Base-by-base conservation (phyloP, 2,888 invertebrate species). In the Rotaria sp. region DNA sequence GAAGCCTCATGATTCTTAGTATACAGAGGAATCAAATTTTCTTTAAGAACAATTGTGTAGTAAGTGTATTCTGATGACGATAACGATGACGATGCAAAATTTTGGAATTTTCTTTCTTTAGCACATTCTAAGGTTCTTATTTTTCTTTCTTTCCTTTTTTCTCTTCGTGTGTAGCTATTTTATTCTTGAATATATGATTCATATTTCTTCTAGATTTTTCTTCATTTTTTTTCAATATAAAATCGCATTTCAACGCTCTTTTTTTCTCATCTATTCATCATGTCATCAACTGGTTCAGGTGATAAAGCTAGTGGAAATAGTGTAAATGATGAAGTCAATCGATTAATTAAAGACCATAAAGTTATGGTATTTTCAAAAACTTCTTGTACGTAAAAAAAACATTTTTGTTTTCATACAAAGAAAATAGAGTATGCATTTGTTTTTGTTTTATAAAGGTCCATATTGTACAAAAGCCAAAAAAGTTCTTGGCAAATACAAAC, bases 351-450 rank as follows among this genome's bases (percentile, higher is more conserved):
- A 84, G 35, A 94, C 86, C 94, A 95, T 88, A 94, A 94, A 90
- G 94, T 97, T 35, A 95, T 96, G 35, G 95, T 97, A 87, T 97
- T 96, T 91, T 96, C 96, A 0, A 97, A 97, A 92, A 92, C 94
- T 0, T 94, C 94, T 89, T 97, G 97, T 89, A 38, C 13, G 67
- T 67, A 11, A 67, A 26, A n/a, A 11, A 67, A 26, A n/a, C 7
- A 10, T 8, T 45, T 7, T 45, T 26, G 10, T 38, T 75, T 45
- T 15, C 26, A 26, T 11, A 18, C 2, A n/a, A 45, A 45, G 13
- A 1, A n/a, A 80, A 21, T 7, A 67, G 8, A 5, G 18, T 26
- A 10, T 11, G 0, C 38, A 24, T 97, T 95, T 90, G 97, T 97
- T 91, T 94, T 92, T 88, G 93, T 95, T 52, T 52, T 50, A 3